Evolutionary conservation across 2,888 invertebrate species (phyloP).

Genomic region (Oligia fasciuncula): DNA sequence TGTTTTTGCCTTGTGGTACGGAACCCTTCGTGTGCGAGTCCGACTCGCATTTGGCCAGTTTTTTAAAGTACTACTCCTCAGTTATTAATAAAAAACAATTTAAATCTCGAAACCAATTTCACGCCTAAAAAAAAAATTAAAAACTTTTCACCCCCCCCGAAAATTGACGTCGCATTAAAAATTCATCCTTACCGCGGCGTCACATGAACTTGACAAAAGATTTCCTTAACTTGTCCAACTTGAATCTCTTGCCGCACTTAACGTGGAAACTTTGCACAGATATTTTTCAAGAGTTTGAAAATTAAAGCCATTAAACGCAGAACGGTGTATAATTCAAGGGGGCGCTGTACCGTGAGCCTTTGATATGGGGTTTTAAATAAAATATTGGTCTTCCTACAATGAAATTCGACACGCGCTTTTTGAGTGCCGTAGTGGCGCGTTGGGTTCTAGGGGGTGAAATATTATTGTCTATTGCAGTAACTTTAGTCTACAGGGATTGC

Average conservation of each 20-base stretch:
- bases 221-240: conserved; percentile 63
- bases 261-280: conserved; percentile 75
- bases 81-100: not conserved
- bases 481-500: conserved; percentile 13
- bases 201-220: conserved; percentile 72
- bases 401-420: conserved; percentile 60
- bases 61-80: not conserved
- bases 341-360: conserved; percentile 71
- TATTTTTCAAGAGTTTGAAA: conserved; percentile 83
- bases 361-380: conserved; percentile 81
- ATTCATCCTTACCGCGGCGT: conserved; percentile 70
- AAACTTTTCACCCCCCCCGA: not conserved
- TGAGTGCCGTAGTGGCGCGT: conserved; percentile 36
- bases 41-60: too few species aligned
- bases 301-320: conserved; percentile 83
- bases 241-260: conserved; percentile 67
- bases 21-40: too few species aligned
- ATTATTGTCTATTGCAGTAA: conserved; percentile 46
- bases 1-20: too few species aligned
- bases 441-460: conserved; percentile 43
- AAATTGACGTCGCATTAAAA: conserved; percentile 69
- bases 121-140: not conserved
- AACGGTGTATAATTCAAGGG: conserved; percentile 78
- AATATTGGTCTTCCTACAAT: conserved; percentile 70
- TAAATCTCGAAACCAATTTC: not conserved